These are phyloP conservation scores for Prunella fulvescens DNA, from an alignment of 2,113 vertebrate genomes.

Conservation along the genomic window DNA sequence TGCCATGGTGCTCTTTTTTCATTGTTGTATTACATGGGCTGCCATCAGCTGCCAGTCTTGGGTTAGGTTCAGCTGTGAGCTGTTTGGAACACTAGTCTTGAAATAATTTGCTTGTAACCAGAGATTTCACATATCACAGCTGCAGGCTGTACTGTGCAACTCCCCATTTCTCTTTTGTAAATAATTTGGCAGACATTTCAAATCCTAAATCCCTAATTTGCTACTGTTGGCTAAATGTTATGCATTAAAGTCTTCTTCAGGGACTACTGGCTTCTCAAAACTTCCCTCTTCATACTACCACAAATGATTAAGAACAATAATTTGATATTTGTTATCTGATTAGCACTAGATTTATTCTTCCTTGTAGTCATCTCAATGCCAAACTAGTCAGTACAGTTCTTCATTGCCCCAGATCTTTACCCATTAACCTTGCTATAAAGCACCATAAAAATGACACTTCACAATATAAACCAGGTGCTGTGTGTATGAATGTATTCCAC, in stretches of 20 bases:
- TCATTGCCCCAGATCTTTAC: background rate
- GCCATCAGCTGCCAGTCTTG: background rate
- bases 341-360: background rate
- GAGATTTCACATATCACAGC: slow-evolving; percentile 22
- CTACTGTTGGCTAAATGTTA: background rate
- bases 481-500: background rate
- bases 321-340: background rate
- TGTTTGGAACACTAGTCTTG: background rate
- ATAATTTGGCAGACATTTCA: background rate
- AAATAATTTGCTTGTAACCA: background rate
- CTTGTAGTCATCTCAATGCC: background rate
- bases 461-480: background rate
- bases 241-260: background rate
- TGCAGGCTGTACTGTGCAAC: background rate
- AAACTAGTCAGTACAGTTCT: background rate
- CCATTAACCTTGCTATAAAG: background rate
- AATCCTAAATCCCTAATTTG: background rate
- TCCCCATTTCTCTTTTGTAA: slow-evolving; percentile 23
- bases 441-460: background rate
- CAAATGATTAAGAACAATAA: background rate
- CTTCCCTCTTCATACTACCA: background rate
- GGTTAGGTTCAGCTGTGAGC: slow-evolving; percentile 13
- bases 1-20: background rate
- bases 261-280: background rate
- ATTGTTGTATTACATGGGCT: background rate